phyloP scores from a whole-genome alignment of 2,888 invertebrate genomes.

The Macrophya annulata region DNA sequence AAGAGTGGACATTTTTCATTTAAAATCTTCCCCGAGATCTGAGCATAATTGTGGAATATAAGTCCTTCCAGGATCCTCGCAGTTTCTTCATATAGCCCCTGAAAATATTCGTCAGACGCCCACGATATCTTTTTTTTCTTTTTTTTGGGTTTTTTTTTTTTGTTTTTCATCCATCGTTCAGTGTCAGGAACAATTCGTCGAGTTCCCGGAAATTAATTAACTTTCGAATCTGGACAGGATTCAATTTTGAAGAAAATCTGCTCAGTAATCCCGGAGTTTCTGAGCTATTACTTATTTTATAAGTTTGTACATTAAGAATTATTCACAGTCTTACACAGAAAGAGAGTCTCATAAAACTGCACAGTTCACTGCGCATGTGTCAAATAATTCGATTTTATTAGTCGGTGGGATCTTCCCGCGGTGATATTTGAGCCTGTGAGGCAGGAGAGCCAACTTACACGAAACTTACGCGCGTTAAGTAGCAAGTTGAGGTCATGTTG shows the following conservation, averaged over 20 bases:
- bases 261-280: not conserved
- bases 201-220: conserved; percentile 33
- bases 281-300: conserved; percentile 29
- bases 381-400: too few species aligned
- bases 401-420: too few species aligned
- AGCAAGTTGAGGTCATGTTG: too few species aligned
- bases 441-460: too few species aligned
- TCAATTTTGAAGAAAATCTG: conserved; percentile 25
- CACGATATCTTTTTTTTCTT: not conserved
- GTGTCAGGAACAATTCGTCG: conserved; percentile 19
- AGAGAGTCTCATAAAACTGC: too few species aligned
- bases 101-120: not conserved
- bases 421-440: too few species aligned
- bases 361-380: too few species aligned
- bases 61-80: not conserved
- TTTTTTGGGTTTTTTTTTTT: too few species aligned
- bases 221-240: conserved; percentile 11
- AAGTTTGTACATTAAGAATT: not conserved
- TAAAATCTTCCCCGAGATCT: not conserved
- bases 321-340: not conserved
- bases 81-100: not conserved
- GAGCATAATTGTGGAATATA: not conserved
- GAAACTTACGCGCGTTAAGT: too few species aligned
- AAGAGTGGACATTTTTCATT: not conserved
- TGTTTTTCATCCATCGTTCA: not conserved